Evolutionary conservation across 1,140 invertebrate species (phyloP), one percentile per base, ranked within the genome.

Genomic region (Drosophila burlai): DNA sequence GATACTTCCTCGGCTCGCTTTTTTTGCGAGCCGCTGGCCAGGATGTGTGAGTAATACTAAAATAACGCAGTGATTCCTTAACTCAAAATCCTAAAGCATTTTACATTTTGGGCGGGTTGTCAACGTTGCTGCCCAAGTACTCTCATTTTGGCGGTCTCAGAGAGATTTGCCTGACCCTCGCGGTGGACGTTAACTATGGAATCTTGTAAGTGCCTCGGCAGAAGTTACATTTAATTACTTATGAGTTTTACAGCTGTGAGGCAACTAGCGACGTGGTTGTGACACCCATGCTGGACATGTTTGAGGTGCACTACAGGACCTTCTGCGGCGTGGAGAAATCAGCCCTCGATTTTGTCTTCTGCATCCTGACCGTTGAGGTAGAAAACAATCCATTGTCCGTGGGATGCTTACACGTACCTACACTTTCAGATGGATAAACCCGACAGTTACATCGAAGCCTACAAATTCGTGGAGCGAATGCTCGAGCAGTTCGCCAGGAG

Each of bases 231-330:
- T 26, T 24, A 2, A 3, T 34, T 26, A 61, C 29, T 49, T 2
- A 36, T 29, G 34, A 13, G 18, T 7, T 55, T 47, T 21, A 4
- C 18, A 87, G 85, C 29, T 87, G 50, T 31, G 18, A 65, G n/a
- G 59, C 60, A 11, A 79, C 84, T 10, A 67, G 60, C 29, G 9
- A 57, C 3, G 18, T 50, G 8, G 49, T 87, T 15, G 31, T 89
- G 16, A 11, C 36, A 4, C 68, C 81, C 11, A 89, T 87, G 84
- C 43, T 87, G 29, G 54, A 67, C 3, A 81, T 89, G 2, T 83
- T 87, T 11, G 11, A 29, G 1, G 29, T 63, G n/a, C 43, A 87
- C 36, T 78, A 31, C 29, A 21, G 26, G 16, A 49, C 68, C 5
- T 87, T 87, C 26, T 77, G 66, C 13, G 77, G 64, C 4, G 16